A percentile compares a stretch with the other conserved stretches of the same genome.
Conservation (phyloP, 2,113 vertebrate genomes). For the Thunnus maccoyii region DNA sequence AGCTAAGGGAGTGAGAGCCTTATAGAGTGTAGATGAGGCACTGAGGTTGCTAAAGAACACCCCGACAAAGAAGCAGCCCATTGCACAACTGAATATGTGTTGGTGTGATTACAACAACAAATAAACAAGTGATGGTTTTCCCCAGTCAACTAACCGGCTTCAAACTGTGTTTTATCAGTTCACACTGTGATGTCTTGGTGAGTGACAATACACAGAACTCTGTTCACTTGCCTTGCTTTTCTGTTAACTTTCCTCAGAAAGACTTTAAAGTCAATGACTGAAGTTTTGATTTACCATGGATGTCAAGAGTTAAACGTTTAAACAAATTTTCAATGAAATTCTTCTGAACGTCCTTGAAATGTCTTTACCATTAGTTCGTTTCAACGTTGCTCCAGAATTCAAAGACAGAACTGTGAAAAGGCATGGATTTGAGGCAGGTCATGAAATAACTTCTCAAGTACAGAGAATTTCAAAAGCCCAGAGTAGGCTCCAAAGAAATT, state of each 20-base stretch:
- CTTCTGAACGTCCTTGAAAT: constrained; percentile 22
- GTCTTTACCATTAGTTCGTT: background rate
- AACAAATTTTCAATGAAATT: constrained; percentile 1
- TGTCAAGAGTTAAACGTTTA: no score
- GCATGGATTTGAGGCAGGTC: constrained; percentile 4
- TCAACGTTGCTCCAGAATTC: background rate
- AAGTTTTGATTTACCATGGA: background rate
- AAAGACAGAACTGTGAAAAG: constrained; percentile 28
- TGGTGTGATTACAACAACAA: no score
- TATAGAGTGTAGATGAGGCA: background rate
- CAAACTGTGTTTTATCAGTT: background rate
- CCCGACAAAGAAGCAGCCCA: background rate
- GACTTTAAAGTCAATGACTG: background rate
- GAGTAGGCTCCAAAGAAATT: constrained; percentile 3
- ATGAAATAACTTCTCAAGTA: constrained; percentile 35
- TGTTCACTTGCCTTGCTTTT: background rate
- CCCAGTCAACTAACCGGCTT: background rate
- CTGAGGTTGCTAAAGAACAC: background rate
- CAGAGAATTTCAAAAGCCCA: constrained; percentile 33
- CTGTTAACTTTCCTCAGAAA: background rate
- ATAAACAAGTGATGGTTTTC: background rate
- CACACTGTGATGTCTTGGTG: background rate
- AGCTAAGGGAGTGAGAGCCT: background rate
- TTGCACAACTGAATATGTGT: no score
- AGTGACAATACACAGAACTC: background rate